These are phyloP conservation scores for Pentalonia nigronervosa DNA, from an alignment of 1,140 invertebrate genomes.

Conservation along the genomic window DNA sequence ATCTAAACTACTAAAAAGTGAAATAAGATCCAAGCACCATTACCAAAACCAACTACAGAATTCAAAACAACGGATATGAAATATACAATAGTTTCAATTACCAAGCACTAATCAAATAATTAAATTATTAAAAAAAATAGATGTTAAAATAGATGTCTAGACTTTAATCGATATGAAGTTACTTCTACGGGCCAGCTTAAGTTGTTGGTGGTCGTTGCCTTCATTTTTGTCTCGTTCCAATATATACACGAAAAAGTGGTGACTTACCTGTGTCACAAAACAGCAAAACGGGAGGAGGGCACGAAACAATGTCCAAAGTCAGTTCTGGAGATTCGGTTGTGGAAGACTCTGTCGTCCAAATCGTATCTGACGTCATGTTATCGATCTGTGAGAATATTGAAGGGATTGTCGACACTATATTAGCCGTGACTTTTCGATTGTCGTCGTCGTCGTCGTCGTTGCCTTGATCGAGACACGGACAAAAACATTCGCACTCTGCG, in stretches of 20 bases:
- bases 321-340: background rate
- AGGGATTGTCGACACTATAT: background rate
- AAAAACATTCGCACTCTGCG: conserved; percentile 78
- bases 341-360: background rate
- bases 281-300: conserved; percentile 38
- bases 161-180: background rate
- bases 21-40: background rate
- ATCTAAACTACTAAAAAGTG: conserved; percentile 27
- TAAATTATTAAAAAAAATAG: background rate
- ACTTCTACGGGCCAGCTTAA: background rate
- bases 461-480: conserved; percentile 68
- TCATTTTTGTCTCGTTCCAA: background rate
- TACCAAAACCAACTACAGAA: background rate
- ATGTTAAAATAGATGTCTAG: background rate
- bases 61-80: background rate
- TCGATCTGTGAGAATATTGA: background rate
- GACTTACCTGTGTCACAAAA: conserved; percentile 49
- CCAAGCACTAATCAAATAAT: background rate
- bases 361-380: background rate
- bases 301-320: background rate
- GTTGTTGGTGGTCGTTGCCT: background rate
- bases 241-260: too few species aligned
- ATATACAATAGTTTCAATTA: background rate
- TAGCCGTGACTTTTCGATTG: background rate
- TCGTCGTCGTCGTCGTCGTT: background rate